Base-by-base conservation (phyloP, 2,888 invertebrate species). In the Mylabris sibirica region DNA sequence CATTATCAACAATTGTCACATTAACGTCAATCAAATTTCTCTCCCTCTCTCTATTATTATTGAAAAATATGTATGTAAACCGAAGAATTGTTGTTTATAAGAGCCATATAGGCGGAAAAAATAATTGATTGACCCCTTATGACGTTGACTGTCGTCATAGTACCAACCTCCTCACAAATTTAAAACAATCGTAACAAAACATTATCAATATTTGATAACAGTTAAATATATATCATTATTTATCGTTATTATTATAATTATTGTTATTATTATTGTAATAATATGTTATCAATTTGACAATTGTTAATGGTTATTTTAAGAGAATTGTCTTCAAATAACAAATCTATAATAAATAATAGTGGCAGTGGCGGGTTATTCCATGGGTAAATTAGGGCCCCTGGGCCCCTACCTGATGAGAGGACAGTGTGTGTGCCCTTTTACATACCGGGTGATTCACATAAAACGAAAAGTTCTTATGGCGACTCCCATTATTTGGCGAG, bases 301-400 rank as follows among this genome's bases (percentile, higher is more conserved):
- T 49, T 49, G 49, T 49, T 49, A 22, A 49, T 20, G 20, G 49
- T 20, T 49, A 49, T 49, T 49, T 49, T 49, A 49, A 49, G 49
- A 20, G 30, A 20, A 20, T 44, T 17, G 17, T 44, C 44, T n/a
- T 44, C 44, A 17, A 44, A 44, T 44, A n/a, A 41, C 41, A 41
- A 41, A 41, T 44, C 3, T 17, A n/a, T 6, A 44, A 44, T 44
- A n/a, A 44, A 17, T 17, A 44, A n/a, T n/a, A n/a, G n/a, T n/a
- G n/a, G n/a, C n/a, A n/a, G n/a, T n/a, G n/a, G n/a, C n/a, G n/a
- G n/a, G n/a, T n/a, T n/a, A n/a, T n/a, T n/a, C n/a, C n/a, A n/a
- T n/a, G n/a, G n/a, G n/a, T n/a, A n/a, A n/a, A n/a, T n/a, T n/a
- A n/a, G n/a, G n/a, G n/a, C n/a, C n/a, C n/a, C n/a, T n/a, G n/a